Evolutionary conservation across 2,888 invertebrate genomes (phyloP).

Genomic region (Meandrusa payeni): DNA sequence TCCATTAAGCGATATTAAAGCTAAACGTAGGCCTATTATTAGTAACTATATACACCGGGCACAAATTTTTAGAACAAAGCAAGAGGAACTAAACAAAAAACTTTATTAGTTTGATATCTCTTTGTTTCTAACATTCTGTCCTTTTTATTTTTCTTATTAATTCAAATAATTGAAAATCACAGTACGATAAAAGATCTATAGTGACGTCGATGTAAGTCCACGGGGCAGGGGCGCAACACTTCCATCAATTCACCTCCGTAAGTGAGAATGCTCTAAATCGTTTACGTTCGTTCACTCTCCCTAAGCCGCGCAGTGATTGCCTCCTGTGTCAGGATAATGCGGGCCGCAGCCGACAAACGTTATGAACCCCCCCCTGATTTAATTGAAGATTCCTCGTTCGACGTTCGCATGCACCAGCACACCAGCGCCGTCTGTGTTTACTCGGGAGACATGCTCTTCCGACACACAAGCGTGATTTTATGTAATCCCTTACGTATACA

Average conservation of each 20-base stretch:
- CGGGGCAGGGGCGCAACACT: background rate
- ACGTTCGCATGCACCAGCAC: constrained; percentile 34
- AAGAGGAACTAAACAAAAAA: too few relatives aligned
- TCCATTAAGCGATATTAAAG: too few relatives aligned
- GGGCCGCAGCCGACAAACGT: constrained; percentile 54
- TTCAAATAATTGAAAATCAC: too few relatives aligned
- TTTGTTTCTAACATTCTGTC: too few relatives aligned
- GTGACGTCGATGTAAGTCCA: background rate
- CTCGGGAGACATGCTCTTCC: constrained; percentile 14
- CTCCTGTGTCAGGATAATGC: constrained; percentile 61
- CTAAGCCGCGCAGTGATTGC: constrained; percentile 62
- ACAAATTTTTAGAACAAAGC: too few relatives aligned
- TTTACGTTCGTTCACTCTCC: constrained; percentile 47
- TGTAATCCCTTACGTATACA: background rate
- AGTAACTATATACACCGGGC: too few relatives aligned
- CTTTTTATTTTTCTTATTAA: too few relatives aligned
- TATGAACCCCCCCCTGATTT: constrained; percentile 72
- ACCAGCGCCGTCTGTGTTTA: constrained; percentile 21
- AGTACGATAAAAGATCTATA: too few relatives aligned
- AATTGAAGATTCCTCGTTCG: constrained; percentile 65
- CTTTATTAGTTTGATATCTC: too few relatives aligned
- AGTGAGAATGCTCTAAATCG: constrained; percentile 38
- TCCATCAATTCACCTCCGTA: constrained; percentile 28
- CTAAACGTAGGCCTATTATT: too few relatives aligned
- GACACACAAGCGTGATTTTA: constrained; percentile 10